Conservation (phyloP, 2,888 invertebrate genomes). For the Heliconius cydno region DNA sequence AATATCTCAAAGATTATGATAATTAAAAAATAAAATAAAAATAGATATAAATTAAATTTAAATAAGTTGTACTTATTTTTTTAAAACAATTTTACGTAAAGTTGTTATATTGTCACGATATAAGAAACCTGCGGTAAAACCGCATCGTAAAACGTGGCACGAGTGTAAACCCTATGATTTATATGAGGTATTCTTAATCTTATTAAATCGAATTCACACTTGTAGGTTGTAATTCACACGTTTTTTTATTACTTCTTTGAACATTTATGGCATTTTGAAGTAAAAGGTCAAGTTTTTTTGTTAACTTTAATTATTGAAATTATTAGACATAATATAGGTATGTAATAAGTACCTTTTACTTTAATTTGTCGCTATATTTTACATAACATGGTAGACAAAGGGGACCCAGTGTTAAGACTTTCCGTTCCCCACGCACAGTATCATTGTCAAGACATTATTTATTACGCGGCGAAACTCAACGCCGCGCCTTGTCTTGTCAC, state of each 20-base stretch:
- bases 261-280: background rate
- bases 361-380: no score
- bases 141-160: constrained; percentile 3
- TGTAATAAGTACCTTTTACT: no score
- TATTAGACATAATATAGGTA: background rate
- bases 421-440: no score
- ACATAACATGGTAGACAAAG: no score
- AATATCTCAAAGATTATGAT: no score
- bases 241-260: constrained; percentile 2
- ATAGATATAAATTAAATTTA: no score
- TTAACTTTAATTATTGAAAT: background rate
- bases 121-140: background rate
- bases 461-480: no score
- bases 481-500: no score
- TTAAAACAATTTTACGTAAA: background rate
- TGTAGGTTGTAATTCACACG: background rate
- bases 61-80: background rate
- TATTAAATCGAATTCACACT: constrained; percentile 5
- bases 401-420: no score
- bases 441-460: no score
- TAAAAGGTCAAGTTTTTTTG: background rate
- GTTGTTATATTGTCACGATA: background rate
- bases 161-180: constrained; percentile 7
- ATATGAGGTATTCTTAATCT: background rate
- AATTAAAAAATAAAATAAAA: no score